Evolutionary conservation across 2,113 vertebrate species (phyloP).

Genomic region (Oenanthe oenanthe): DNA sequence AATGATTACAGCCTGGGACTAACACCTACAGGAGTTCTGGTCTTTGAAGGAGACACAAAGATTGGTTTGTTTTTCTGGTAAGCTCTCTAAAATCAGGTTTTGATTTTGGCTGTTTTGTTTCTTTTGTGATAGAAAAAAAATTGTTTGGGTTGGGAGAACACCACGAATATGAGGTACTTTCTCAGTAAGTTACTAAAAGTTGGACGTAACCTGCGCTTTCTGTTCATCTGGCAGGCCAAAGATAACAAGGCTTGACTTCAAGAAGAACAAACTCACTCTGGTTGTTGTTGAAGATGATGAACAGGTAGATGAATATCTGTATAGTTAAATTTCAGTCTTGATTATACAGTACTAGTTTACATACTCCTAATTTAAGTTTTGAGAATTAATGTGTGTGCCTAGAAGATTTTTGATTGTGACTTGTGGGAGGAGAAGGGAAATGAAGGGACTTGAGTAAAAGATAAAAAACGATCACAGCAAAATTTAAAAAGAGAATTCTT

Average conservation of each 20-base stretch:
- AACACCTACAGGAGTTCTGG: slow-evolving; percentile 96
- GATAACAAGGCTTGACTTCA: slow-evolving; percentile 97
- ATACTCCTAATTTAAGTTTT: neutral
- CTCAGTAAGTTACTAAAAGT: neutral
- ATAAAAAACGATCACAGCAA: neutral
- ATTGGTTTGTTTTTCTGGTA: slow-evolving; percentile 99
- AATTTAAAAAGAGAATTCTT: neutral
- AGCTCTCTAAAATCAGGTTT: slow-evolving; percentile 13
- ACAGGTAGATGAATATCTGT: slow-evolving; percentile 80
- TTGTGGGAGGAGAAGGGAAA: neutral
- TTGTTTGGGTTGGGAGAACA: neutral
- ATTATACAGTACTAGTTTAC: neutral
- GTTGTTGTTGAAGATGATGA: slow-evolving; percentile 98
- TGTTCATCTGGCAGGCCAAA: slow-evolving; percentile 85
- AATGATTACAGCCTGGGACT: slow-evolving; percentile 98
- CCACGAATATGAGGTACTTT: neutral
- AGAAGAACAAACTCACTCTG: slow-evolving; percentile 94
- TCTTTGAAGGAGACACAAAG: slow-evolving; percentile 97
- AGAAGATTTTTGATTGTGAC: neutral
- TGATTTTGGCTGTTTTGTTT: neutral
- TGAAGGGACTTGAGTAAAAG: neutral
- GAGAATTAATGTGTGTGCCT: neutral
- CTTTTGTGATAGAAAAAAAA: neutral
- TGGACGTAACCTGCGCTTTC: neutral
- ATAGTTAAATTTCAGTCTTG: neutral